phyloP scores from a whole-genome alignment of 2,113 vertebrate species.

The Grammomys dolichurus region DNA sequence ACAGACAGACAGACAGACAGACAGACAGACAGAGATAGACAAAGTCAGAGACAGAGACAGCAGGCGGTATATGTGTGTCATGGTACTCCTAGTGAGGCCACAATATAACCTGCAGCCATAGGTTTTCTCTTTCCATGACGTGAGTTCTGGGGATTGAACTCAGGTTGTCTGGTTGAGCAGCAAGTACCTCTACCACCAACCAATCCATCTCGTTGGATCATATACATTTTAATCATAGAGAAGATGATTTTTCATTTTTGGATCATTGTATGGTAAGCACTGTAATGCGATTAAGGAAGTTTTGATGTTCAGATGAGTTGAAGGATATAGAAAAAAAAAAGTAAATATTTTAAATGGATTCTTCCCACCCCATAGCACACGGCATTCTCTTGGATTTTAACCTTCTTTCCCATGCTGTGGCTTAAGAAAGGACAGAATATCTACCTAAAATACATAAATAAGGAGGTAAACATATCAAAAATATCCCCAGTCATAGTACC shows the following conservation, averaged over 20 bases:
- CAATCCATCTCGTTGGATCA: too few species aligned
- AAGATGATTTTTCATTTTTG: neutral
- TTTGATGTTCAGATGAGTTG: neutral
- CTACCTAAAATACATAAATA: neutral
- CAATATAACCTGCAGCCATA: neutral
- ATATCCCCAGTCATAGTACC: neutral
- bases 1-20: constrained; percentile 73
- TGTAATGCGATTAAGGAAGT: neutral
- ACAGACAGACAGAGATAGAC: too few species aligned
- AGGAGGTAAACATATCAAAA: neutral
- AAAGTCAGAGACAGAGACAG: too few species aligned
- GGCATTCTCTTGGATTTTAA: constrained; percentile 10
- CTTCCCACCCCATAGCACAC: neutral
- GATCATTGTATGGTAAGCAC: neutral
- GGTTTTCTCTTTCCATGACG: too few species aligned
- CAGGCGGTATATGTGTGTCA: neutral
- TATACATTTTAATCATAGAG: neutral
- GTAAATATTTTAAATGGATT: neutral
- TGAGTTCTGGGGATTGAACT: neutral
- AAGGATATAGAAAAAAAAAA: neutral
- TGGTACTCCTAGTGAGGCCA: neutral
- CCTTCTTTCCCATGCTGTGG: neutral
- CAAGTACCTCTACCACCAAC: too few species aligned
- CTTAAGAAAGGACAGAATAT: constrained; percentile 35
- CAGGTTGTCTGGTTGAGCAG: neutral